These are phyloP conservation scores for Jordanella pulchra DNA, from an alignment of 2,797 vertebrate genomes.

Conservation along the genomic window DNA sequence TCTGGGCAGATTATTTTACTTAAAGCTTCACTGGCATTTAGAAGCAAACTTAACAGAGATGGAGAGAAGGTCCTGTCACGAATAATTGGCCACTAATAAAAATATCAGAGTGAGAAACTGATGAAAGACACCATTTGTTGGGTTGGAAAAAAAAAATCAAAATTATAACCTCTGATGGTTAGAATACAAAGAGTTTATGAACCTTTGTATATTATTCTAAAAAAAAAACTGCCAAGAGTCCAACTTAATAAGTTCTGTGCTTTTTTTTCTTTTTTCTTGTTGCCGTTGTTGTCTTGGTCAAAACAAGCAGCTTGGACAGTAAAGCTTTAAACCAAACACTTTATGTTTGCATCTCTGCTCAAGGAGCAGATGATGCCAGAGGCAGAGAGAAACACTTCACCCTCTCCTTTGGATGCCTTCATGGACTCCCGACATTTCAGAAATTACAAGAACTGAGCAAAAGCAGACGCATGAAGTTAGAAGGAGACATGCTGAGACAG, in stretches of 20 bases:
- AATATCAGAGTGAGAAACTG: slow-evolving; percentile 19
- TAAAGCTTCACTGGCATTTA: slow-evolving; percentile 38
- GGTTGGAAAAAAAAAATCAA: slow-evolving; percentile 10
- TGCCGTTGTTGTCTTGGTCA: slow-evolving; percentile 39
- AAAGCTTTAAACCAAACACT: slow-evolving; percentile 28
- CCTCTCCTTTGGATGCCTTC: slow-evolving; percentile 4
- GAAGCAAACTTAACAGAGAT: slow-evolving; percentile 30
- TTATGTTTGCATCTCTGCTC: slow-evolving; percentile 35
- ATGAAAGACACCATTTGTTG: slow-evolving; percentile 10
- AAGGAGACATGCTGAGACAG: slow-evolving; percentile 32
- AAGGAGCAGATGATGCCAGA: slow-evolving; percentile 29
- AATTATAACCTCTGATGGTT: not conserved
- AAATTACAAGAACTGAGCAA: slow-evolving; percentile 26
- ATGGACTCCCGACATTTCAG: slow-evolving; percentile 8
- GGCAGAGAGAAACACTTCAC: slow-evolving; percentile 6
- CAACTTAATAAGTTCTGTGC: slow-evolving; percentile 2
- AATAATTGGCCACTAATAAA: slow-evolving; percentile 10
- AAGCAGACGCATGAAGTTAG: slow-evolving; percentile 22
- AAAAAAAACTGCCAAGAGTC: slow-evolving; percentile 23
- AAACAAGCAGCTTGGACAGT: slow-evolving; percentile 51
- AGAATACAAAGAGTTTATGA: not conserved
- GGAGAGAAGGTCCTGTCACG: not conserved
- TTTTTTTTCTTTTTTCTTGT: not conserved
- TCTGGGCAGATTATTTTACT: slow-evolving; percentile 52
- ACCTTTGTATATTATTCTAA: not conserved